A percentile compares a stretch with the other conserved stretches of the same genome.
Evolutionary conservation across 2,113 vertebrate species (phyloP).

Genomic region (Heliornis fulica): DNA sequence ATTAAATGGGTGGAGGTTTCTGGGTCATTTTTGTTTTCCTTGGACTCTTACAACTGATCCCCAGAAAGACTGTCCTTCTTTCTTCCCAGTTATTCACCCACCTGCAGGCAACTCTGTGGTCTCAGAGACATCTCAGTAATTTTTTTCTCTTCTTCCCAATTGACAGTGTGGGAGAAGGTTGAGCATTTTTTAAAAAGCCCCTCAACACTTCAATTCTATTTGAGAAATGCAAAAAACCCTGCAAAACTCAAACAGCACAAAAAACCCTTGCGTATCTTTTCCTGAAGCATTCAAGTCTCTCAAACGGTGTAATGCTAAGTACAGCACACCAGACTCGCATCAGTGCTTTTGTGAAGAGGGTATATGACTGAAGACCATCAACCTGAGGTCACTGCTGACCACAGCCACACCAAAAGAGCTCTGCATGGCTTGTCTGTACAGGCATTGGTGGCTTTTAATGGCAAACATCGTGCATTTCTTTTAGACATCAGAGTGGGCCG

Average conservation of each 20-base stretch:
- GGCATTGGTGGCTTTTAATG: not conserved
- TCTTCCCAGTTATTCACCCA: not conserved
- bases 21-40: not conserved
- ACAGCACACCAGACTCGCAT: not conserved
- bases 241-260: too few species aligned
- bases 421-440: not conserved
- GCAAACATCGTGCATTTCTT: not conserved
- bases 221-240: not conserved
- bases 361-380: not conserved
- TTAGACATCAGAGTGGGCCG: rapidly evolving
- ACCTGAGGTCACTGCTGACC: rapidly evolving
- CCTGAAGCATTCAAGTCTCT: not conserved
- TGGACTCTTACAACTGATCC: not conserved
- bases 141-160: not conserved
- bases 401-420: rapidly evolving
- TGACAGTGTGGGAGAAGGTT: not conserved
- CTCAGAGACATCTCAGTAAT: not conserved
- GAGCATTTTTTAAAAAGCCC: not conserved
- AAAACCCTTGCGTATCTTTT: not conserved
- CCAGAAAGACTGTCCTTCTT: not conserved
- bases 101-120: not conserved
- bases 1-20: not conserved
- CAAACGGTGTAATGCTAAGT: rapidly evolving
- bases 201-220: not conserved
- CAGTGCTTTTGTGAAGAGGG: rapidly evolving